Base-by-base conservation (phyloP, 2,113 vertebrate species). In the Xerus inauris region DNA sequence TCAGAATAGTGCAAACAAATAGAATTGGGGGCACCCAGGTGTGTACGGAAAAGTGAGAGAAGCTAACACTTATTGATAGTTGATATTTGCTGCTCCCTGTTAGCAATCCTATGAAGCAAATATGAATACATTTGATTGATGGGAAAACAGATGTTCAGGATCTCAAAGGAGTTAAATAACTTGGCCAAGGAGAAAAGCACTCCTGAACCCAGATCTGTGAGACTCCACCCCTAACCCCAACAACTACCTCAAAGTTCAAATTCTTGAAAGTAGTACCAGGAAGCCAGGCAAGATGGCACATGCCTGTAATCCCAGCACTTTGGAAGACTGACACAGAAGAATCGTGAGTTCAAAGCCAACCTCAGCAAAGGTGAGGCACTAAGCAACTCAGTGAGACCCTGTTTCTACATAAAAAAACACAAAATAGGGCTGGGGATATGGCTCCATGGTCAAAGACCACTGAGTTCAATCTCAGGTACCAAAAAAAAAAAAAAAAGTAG, bases 1-100 rank as follows among this genome's bases (percentile, higher is more conserved):
- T 73, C 20, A 90, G 35, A 73, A 91, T 17, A 86, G 30, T 91
- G n/a, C 64, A 62, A 91, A 91, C 35, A 75, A 92, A 86, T 54
- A 57, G 20, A 80, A 77, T 42, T 54, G 24, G 30, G 32, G 5
- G 6, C 26, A 51, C 11, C 13, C 5, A 40, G 28, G 4, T 2
- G 1, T 19, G 72, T 57, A 71, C 35, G 8, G 51, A 42, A 84
- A 80, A 86, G 32, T 65, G 20, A 95, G 49, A 72, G 59, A 59
- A 75, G 57, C 57, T n/a, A 80, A 35, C 10, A 83, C 59, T 75
- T 84, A 72, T n/a, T 94, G 20, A 40, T 64, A 51, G 6, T 22
- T 72, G 8, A 6, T 86, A 22, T 91, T 67, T 83, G 28, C 38
- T n/a, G 5, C 24, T 54, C n/a, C 38, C 28, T 82, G 35, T 64